Evolutionary conservation across 2,888 invertebrate genomes (phyloP).

Genomic region (Actias luna): DNA sequence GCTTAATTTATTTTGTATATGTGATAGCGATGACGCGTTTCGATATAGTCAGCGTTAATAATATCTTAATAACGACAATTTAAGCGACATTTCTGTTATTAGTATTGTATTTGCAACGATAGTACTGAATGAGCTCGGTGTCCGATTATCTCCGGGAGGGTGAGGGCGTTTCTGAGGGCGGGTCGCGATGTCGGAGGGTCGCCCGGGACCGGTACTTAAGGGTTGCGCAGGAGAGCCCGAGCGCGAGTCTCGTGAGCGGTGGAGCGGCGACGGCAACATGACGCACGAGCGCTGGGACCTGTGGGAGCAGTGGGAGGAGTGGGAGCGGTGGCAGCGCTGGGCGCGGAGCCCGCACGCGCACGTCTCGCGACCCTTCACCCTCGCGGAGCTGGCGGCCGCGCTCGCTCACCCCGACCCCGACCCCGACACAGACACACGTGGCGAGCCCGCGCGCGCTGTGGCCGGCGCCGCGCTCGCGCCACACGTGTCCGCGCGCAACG

Average conservation of each 20-base stretch:
- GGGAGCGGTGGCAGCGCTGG: no score
- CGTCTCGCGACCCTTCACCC: constrained; percentile 16
- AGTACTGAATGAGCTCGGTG: background rate
- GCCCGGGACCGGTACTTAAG: constrained; percentile 25
- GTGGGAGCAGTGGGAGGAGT: no score
- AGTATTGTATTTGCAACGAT: background rate
- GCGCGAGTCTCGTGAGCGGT: constrained; percentile 15
- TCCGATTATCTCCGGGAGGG: background rate
- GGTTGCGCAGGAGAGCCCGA: background rate
- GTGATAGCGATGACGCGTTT: no score
- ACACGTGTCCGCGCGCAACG: constrained; percentile 42
- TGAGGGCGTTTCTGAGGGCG: constrained; percentile 10
- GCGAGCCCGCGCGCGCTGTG: constrained; percentile 22
- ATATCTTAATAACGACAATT: no score
- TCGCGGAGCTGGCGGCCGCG: constrained; percentile 21
- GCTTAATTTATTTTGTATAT: no score
- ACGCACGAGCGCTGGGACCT: background rate
- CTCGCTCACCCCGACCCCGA: constrained; percentile 30
- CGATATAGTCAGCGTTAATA: no score
- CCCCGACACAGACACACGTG: constrained; percentile 43
- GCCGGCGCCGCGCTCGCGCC: constrained; percentile 28
- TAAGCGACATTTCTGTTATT: background rate
- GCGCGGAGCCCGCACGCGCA: background rate
- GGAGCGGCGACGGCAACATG: background rate
- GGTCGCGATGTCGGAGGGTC: background rate